phyloP scores from a whole-genome alignment of 2,888 invertebrate genomes.

The Syrista parreyssii region DNA sequence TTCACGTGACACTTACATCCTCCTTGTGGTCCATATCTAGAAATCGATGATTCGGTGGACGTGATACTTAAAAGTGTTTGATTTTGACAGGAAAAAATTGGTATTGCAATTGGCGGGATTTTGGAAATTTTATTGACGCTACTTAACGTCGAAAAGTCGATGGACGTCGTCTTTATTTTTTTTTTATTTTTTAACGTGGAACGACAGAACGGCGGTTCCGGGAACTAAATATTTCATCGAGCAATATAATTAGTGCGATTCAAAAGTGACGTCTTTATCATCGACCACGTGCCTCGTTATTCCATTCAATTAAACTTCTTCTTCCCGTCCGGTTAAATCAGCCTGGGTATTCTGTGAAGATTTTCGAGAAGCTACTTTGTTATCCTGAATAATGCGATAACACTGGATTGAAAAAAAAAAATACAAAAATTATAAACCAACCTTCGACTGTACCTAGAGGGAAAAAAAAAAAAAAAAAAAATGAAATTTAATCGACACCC shows the following conservation, averaged over 20 bases:
- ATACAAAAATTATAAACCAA: background rate
- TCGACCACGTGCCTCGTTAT: slow-evolving; percentile 37
- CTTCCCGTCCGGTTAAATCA: slow-evolving; percentile 42
- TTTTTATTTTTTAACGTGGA: background rate
- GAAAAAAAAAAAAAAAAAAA: no score
- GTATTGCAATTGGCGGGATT: background rate
- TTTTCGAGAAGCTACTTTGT: background rate
- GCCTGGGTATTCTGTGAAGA: background rate
- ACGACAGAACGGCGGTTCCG: slow-evolving; percentile 48
- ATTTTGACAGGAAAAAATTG: background rate
- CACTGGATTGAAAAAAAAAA: background rate
- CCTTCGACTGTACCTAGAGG: no score
- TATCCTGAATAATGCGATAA: background rate
- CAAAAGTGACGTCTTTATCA: slow-evolving; percentile 57
- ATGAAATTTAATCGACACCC: no score
- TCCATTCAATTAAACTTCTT: slow-evolving; percentile 49
- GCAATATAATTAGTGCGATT: slow-evolving; percentile 59
- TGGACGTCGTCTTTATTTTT: background rate
- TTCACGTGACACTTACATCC: background rate
- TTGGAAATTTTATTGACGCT: background rate
- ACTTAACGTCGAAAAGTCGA: background rate
- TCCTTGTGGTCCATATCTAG: background rate
- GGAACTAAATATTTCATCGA: slow-evolving; percentile 60
- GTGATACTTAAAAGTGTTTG: background rate
- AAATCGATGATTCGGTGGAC: background rate